Conservation (phyloP, 2,888 invertebrate species). For the Mallateleia sp. region DNA sequence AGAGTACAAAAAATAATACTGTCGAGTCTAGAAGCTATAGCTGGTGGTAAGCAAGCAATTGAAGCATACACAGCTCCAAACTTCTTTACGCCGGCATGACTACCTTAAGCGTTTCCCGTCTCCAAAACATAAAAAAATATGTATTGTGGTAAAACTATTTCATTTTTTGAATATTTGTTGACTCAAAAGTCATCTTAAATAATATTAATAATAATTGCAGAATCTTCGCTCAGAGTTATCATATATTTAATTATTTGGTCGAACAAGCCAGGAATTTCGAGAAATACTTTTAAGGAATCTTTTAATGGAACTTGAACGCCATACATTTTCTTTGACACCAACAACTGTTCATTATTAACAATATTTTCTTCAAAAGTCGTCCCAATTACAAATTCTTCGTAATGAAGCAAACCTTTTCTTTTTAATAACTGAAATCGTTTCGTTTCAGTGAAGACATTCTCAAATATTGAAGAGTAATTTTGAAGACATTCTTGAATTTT, state of each 20-base stretch:
- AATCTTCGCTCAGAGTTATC: constrained; percentile 23
- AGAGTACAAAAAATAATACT: constrained; percentile 24
- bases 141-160: constrained; percentile 25
- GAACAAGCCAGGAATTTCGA: constrained; percentile 50
- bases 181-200: constrained; percentile 28
- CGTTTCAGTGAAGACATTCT: constrained; percentile 37
- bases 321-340: constrained; percentile 13
- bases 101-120: constrained; percentile 30
- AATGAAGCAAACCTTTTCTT: constrained; percentile 47
- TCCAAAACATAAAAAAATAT: constrained; percentile 27
- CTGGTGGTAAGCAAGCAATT: constrained; percentile 34
- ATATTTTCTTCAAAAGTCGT: constrained; percentile 33
- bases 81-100: too few species aligned
- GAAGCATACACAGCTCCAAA: constrained; percentile 32
- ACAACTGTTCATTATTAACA: background rate
- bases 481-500: constrained; percentile 26
- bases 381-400: constrained; percentile 37
- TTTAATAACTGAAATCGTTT: constrained; percentile 53
- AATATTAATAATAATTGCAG: constrained; percentile 39
- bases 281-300: constrained; percentile 39
- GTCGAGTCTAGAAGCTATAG: background rate
- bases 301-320: constrained; percentile 36
- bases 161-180: constrained; percentile 17
- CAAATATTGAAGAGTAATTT: constrained; percentile 31
- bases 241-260: constrained; percentile 37